phyloP scores from a whole-genome alignment of 35 echinoderm and acorn worm genomes.

The Heliocidaris erythrogramma region DNA sequence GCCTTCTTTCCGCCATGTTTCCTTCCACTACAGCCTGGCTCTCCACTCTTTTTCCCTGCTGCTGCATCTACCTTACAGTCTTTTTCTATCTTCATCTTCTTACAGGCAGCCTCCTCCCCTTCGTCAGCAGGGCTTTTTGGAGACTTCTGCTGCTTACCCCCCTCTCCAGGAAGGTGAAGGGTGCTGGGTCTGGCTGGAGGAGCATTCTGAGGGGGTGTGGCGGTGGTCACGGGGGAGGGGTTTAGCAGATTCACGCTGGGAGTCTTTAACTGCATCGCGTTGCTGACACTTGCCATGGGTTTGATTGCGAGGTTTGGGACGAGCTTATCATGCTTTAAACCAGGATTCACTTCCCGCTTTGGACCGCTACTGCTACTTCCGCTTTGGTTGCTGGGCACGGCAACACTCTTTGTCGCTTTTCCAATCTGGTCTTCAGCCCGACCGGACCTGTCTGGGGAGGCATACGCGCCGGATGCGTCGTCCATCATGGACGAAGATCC shows the following conservation, averaged over 20 bases:
- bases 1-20: conserved; percentile 85
- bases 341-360: background rate
- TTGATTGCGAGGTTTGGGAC: background rate
- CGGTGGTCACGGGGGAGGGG: background rate
- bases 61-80: conserved; percentile 29
- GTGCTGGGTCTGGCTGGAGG: background rate
- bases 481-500: conserved; percentile 13
- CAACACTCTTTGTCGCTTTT: conserved; percentile 25
- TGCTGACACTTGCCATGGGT: background rate
- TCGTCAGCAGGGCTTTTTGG: background rate
- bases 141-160: background rate
- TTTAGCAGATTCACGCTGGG: background rate
- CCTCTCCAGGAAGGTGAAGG: conserved; percentile 22
- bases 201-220: background rate
- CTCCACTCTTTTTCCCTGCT: conserved; percentile 50
- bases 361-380: conserved; percentile 12
- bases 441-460: conserved; percentile 39
- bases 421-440: background rate
- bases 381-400: background rate
- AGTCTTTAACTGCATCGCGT: background rate
- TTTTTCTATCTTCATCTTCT: conserved; percentile 45
- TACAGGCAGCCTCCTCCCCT: background rate
- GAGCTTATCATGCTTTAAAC: background rate
- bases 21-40: conserved; percentile 30
- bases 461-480: background rate